Percentiles rank a stretch among this genome's conserved stretches.
Conservation (phyloP, 2,797 vertebrate genomes). For the Microhierax caerulescens region DNA sequence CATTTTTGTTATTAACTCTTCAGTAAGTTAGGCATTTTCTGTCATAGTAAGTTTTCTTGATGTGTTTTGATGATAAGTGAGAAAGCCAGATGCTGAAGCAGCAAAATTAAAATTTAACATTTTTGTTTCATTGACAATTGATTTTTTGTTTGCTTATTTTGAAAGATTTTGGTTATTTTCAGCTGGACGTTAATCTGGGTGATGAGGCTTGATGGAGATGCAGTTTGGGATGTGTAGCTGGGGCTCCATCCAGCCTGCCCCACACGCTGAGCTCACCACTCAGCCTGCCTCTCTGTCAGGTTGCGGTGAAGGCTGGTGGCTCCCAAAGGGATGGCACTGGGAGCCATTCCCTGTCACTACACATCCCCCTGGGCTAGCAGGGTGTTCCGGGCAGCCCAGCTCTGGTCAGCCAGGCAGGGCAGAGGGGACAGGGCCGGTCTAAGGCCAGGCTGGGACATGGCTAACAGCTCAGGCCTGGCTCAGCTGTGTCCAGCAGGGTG, state of each 20-base stretch:
- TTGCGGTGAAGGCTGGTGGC: neutral
- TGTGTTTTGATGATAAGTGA: no score
- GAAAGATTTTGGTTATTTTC: neutral
- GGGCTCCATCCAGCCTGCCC: neutral
- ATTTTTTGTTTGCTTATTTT: neutral
- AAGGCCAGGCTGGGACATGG: no score
- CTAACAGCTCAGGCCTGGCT: neutral
- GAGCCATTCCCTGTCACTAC: neutral
- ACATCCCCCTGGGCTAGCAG: rapidly evolving
- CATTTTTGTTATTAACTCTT: neutral
- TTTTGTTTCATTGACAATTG: neutral
- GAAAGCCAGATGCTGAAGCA: neutral
- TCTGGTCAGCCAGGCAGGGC: neutral
- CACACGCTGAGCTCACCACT: neutral
- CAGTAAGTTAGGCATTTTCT: neutral
- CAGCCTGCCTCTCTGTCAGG: neutral
- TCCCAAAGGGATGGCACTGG: neutral
- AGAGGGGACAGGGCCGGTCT: neutral
- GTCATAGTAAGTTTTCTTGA: neutral
- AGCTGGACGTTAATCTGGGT: neutral
- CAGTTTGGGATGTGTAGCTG: neutral
- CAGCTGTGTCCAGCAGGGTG: neutral
- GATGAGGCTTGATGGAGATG: neutral
- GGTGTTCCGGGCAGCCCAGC: no score
- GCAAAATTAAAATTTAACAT: neutral